Base-by-base conservation (phyloP, 2,113 vertebrate species). In the Coreoperca whiteheadi region DNA sequence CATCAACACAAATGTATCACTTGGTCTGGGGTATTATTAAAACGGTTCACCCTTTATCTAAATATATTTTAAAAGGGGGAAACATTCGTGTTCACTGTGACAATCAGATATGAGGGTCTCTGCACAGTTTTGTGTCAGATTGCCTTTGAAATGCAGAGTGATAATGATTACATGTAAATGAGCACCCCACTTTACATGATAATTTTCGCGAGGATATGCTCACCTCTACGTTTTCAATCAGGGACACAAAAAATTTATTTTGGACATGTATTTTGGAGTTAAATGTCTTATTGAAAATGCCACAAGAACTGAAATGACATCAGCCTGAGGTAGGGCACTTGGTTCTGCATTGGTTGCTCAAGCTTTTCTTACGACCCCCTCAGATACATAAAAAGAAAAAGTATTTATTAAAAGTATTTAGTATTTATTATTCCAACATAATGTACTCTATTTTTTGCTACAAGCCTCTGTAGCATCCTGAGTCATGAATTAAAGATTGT, bases 401-500 rank as follows among this genome's bases (percentile, higher is more conserved):
- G 12, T 23, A 57, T 34, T 57, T 23, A 12, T 2, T 16, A 21
- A 3, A 30, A 69, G 53, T 74, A n/a, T n/a, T n/a, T n/a, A n/a
- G n/a, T n/a, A n/a, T n/a, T n/a, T n/a, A n/a, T n/a, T n/a, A n/a
- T n/a, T n/a, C 72, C 37, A 74, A 88, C 66, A 84, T 68, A 61
- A 64, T 70, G 8, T 63, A 51, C 48, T 80, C 37, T 75, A 28
- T 54, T 74, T 70, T 68, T 69, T 67, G 48, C 66, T 37, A 9
- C 32, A 32, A n/a, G 48, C 43, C 56, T 59, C 25, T 56, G 70
- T 61, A 70, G 81, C 54, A 69, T 63, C 41, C 11, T 60, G 15
- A 79, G 70, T 89, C 73, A 91, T 92, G 68, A 93, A 93, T 91
- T 89, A 92, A 89, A 90, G 34, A 93, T 74, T 23, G 28, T 69